A percentile compares a stretch with the other conserved stretches of the same genome.
phyloP scores from a whole-genome alignment of 2,113 vertebrate species.

The Callithrix jacchus region DNA sequence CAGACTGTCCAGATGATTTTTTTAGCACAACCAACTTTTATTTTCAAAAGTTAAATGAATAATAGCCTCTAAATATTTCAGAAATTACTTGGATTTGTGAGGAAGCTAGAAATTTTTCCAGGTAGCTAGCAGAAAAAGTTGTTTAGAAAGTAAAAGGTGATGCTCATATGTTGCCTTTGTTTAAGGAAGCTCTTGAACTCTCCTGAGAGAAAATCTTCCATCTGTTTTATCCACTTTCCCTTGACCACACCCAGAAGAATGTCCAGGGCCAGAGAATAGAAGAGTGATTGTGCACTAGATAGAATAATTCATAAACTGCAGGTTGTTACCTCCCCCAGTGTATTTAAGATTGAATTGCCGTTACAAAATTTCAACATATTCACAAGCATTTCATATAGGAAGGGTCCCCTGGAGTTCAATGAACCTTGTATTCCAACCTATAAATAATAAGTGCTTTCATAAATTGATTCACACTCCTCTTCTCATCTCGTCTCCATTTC shows the following conservation, averaged over 20 bases:
- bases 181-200: constrained; percentile 21
- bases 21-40: not conserved
- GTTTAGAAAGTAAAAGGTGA: constrained; percentile 15
- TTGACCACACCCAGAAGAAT: not conserved
- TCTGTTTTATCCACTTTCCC: constrained; percentile 24
- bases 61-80: not conserved
- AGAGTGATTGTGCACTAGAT: not conserved
- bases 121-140: not conserved
- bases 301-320: not conserved
- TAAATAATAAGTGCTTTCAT: constrained; percentile 49
- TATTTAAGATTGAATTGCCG: constrained; percentile 42
- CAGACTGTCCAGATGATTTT: not conserved
- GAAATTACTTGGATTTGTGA: constrained; percentile 2
- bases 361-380: constrained; percentile 43
- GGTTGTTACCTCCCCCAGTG: not conserved
- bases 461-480: constrained; percentile 42
- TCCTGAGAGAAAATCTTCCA: not conserved
- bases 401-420: constrained; percentile 41
- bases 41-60: constrained; percentile 42
- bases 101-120: constrained; percentile 22
- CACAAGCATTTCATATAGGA: constrained; percentile 31
- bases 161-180: not conserved
- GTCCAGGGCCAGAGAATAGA: not conserved
- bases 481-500: constrained; percentile 44
- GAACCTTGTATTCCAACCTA: constrained; percentile 19